Percentiles rank a stretch among this genome's conserved stretches.
These are phyloP conservation scores for Drosophila neocordata DNA, from an alignment of 1,140 invertebrate genomes.

Conservation along the genomic window DNA sequence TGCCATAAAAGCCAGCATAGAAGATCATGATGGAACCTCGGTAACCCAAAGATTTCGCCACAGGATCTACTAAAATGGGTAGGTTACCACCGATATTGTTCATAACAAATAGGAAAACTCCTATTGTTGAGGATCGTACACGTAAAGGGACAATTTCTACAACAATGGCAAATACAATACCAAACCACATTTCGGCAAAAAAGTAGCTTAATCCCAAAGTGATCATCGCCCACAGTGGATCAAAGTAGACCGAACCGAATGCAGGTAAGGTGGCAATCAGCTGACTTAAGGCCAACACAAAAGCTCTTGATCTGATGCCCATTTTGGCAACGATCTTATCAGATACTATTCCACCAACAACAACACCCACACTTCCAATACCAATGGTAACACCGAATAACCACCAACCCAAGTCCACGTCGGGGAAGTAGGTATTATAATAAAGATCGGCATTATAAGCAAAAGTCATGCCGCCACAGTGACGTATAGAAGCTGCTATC, in stretches of 20 bases:
- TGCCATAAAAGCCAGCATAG: conserved; percentile 92
- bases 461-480: conserved; percentile 95
- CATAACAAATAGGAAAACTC: conserved; percentile 94
- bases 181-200: conserved; percentile 97
- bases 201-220: conserved; percentile 93
- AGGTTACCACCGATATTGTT: conserved; percentile 97
- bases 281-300: conserved; percentile 92
- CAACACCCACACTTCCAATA: conserved; percentile 93
- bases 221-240: conserved; percentile 92
- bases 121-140: conserved; percentile 91
- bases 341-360: conserved; percentile 93
- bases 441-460: conserved; percentile 95
- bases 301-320: conserved; percentile 92
- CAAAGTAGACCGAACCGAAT: conserved; percentile 93
- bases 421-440: conserved; percentile 93
- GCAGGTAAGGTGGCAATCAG: conserved; percentile 93
- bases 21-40: conserved; percentile 92
- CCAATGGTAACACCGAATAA: conserved; percentile 93
- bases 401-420: conserved; percentile 94
- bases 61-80: conserved; percentile 93
- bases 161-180: conserved; percentile 93
- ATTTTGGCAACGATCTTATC: conserved; percentile 94
- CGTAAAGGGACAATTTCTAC: conserved; percentile 93
- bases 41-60: conserved; percentile 91
- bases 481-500: conserved; percentile 94